These are phyloP conservation scores for Griposia aprilina DNA, from an alignment of 2,888 invertebrate species.

Conservation along the genomic window DNA sequence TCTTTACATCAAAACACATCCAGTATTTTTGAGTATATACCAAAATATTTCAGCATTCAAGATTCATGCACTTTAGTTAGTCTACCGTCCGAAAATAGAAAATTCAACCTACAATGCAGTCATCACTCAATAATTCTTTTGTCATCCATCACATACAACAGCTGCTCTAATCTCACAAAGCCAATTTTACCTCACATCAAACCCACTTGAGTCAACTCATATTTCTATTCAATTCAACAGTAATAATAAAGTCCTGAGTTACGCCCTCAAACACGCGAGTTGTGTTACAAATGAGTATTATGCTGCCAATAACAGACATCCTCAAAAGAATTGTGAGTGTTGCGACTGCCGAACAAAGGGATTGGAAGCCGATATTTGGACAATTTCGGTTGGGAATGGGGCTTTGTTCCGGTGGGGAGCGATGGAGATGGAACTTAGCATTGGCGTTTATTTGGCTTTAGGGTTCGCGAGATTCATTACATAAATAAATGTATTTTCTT, in stretches of 20 bases:
- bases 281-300: slow-evolving; percentile 61
- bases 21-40: not conserved
- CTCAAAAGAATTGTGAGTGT: slow-evolving; percentile 37
- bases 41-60: not conserved
- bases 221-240: slow-evolving; percentile 46
- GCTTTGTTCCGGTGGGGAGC: not conserved
- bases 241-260: slow-evolving; percentile 42
- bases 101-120: slow-evolving; percentile 1
- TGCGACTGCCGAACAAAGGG: slow-evolving; percentile 47
- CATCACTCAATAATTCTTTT: slow-evolving; percentile 26
- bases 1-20: not conserved
- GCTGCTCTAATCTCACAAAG: slow-evolving; percentile 51
- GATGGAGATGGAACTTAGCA: slow-evolving; percentile 3
- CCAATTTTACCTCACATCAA: slow-evolving; percentile 43
- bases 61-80: not conserved
- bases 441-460: not conserved
- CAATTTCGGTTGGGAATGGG: slow-evolving; percentile 31
- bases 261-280: slow-evolving; percentile 72
- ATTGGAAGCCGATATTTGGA: slow-evolving; percentile 44
- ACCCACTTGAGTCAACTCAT: slow-evolving; percentile 46
- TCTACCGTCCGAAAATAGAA: not conserved
- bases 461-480: no score
- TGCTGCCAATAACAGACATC: slow-evolving; percentile 54
- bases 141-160: slow-evolving; percentile 26
- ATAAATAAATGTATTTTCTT: no score